phyloP scores from a whole-genome alignment of 1,140 invertebrate species.

The Eulimnadia texana region DNA sequence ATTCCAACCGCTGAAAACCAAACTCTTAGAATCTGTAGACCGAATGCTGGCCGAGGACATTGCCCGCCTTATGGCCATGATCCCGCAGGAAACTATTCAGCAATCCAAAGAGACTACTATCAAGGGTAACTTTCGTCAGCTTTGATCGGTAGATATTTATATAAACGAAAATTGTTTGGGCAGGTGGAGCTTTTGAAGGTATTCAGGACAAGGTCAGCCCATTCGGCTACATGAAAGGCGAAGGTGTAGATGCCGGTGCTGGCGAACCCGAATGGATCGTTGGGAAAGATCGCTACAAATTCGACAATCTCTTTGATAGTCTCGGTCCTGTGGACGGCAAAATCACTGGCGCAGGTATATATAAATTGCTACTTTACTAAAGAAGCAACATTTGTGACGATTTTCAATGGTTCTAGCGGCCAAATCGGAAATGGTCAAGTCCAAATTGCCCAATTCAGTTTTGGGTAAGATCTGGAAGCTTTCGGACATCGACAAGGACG shows the following conservation, averaged over 20 bases:
- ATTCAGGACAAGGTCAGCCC: slow-evolving; percentile 76
- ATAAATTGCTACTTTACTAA: too few species aligned
- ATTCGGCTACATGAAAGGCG: slow-evolving; percentile 89
- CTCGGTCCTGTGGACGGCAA: slow-evolving; percentile 85
- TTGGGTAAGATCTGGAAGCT: slow-evolving; percentile 97
- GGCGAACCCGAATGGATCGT: slow-evolving; percentile 97
- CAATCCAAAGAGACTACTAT: slow-evolving; percentile 26
- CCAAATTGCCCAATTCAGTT: slow-evolving; percentile 92
- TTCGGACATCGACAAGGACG: slow-evolving; percentile 92
- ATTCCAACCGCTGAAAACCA: slow-evolving; percentile 82
- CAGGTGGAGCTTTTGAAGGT: slow-evolving; percentile 74
- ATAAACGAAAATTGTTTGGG: not conserved
- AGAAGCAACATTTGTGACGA: slow-evolving; percentile 13
- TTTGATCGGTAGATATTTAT: too few species aligned
- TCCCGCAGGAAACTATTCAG: slow-evolving; percentile 71
- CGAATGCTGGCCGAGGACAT: slow-evolving; percentile 94
- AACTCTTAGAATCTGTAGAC: slow-evolving; percentile 87
- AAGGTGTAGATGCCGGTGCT: slow-evolving; percentile 89
- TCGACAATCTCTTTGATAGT: slow-evolving; percentile 73
- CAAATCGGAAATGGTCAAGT: slow-evolving; percentile 95
- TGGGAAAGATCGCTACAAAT: slow-evolving; percentile 68
- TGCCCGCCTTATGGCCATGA: slow-evolving; percentile 83
- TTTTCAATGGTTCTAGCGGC: slow-evolving; percentile 44
- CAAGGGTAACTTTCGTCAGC: slow-evolving; percentile 38
- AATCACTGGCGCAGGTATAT: slow-evolving; percentile 73